phyloP scores from a whole-genome alignment of 2,888 invertebrate genomes.

The Adela reaumurella region DNA sequence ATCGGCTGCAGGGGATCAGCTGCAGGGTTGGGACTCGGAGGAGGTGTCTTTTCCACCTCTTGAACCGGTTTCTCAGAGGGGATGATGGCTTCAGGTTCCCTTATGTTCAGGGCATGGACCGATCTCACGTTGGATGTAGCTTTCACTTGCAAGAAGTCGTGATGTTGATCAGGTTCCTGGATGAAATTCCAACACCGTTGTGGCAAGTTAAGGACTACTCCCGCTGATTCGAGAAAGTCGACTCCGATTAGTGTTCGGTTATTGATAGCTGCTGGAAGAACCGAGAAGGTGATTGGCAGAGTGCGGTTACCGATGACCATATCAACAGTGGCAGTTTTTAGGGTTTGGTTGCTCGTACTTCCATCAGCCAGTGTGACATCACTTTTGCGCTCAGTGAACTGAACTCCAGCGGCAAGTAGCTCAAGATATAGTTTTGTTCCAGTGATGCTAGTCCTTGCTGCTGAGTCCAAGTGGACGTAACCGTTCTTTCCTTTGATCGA shows the following conservation, averaged over 20 bases:
- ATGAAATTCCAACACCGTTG: slow-evolving; percentile 4
- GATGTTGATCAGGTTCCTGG: slow-evolving; percentile 1
- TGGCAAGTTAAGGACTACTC: slow-evolving; percentile 1
- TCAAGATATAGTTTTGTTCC: slow-evolving; percentile 6
- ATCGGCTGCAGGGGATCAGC: no score
- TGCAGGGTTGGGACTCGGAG: no score
- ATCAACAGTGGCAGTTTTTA: slow-evolving; percentile 4
- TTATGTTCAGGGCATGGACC: no score
- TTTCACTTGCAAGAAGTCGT: slow-evolving; percentile 1
- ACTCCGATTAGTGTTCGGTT: slow-evolving; percentile 3
- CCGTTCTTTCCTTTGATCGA: slow-evolving; percentile 5
- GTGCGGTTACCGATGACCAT: slow-evolving; percentile 6
- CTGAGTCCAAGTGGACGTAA: slow-evolving; percentile 11
- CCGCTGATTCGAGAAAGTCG: slow-evolving; percentile 1
- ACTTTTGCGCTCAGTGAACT: slow-evolving; percentile 2
- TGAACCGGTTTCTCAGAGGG: no score
- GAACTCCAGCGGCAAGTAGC: slow-evolving; percentile 4
- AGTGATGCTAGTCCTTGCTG: slow-evolving; percentile 13
- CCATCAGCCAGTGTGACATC: slow-evolving; percentile 10
- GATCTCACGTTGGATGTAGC: no score
- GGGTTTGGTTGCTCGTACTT: not conserved
- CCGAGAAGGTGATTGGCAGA: slow-evolving; percentile 5
- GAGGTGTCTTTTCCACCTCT: no score
- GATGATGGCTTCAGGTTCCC: no score
- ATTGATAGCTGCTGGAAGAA: slow-evolving; percentile 4